These are phyloP conservation scores for Catamblyrhynchus diadema DNA, from an alignment of 2,797 vertebrate genomes.

Conservation along the genomic window DNA sequence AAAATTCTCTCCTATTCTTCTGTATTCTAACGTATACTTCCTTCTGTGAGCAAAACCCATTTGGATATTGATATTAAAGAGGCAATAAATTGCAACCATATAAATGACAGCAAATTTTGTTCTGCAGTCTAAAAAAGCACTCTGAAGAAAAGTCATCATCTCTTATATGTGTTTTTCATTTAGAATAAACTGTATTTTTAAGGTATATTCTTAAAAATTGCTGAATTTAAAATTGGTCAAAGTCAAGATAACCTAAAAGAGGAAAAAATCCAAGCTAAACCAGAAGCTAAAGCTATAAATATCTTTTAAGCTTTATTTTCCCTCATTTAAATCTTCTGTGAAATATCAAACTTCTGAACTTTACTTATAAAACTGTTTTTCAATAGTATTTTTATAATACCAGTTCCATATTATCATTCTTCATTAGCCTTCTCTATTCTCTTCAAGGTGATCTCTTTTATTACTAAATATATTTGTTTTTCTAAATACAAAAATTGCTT, in stretches of 20 bases:
- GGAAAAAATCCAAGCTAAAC: rapidly evolving
- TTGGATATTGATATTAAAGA: not conserved
- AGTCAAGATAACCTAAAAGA: not conserved
- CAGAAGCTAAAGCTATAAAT: not conserved
- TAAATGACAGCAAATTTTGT: not conserved
- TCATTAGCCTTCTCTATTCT: not conserved
- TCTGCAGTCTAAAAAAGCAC: not conserved
- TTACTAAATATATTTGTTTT: not conserved
- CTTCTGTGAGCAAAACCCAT: not conserved
- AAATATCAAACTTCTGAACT: not conserved
- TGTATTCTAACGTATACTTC: not conserved
- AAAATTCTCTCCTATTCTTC: not conserved
- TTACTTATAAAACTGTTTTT: not conserved
- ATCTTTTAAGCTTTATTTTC: not conserved
- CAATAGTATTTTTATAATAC: not conserved
- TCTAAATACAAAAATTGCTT: not conserved
- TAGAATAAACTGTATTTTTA: not conserved
- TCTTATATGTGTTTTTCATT: not conserved
- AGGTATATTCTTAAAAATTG: not conserved
- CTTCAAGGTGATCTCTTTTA: not conserved
- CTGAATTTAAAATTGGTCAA: not conserved
- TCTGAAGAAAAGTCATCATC: not conserved
- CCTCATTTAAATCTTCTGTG: not conserved
- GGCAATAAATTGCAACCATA: not conserved
- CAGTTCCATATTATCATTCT: not conserved